Evolutionary conservation across 2,888 invertebrate species (phyloP).

Genomic region (Sepiola atlantica): DNA sequence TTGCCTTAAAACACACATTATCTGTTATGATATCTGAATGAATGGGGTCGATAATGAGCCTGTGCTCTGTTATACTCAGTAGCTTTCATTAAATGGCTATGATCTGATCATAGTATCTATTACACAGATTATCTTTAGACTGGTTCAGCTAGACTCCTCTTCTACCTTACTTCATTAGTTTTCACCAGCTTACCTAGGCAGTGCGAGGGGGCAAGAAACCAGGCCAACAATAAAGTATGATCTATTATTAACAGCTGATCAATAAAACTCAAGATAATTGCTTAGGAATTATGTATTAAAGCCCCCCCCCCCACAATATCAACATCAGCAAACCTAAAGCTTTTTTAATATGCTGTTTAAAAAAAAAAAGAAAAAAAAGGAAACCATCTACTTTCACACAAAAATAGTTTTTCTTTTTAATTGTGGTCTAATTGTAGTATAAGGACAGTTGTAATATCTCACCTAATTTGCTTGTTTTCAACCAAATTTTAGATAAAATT

Average conservation of each 20-base stretch:
- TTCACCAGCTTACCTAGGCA: background rate
- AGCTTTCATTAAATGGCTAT: background rate
- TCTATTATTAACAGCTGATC: background rate
- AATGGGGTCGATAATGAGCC: background rate
- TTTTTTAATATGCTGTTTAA: no score
- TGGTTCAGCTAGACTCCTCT: background rate
- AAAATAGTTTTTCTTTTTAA: no score
- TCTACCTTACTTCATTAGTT: background rate
- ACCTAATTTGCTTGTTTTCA: no score
- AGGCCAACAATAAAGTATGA: background rate
- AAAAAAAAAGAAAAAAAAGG: no score
- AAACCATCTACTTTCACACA: no score
- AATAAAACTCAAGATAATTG: background rate
- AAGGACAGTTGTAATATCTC: no score
- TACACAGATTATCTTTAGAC: slow-evolving; percentile 12
- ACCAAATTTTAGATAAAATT: no score
- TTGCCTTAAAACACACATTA: background rate
- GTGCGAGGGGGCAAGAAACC: background rate
- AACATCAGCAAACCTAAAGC: no score
- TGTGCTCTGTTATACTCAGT: background rate
- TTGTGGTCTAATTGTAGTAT: no score
- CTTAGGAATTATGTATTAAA: slow-evolving; percentile 9
- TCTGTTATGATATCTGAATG: background rate
- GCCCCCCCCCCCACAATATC: background rate
- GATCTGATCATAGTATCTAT: background rate